phyloP scores from a whole-genome alignment of 2,797 vertebrate species.

The Pipistrellus kuhlii region DNA sequence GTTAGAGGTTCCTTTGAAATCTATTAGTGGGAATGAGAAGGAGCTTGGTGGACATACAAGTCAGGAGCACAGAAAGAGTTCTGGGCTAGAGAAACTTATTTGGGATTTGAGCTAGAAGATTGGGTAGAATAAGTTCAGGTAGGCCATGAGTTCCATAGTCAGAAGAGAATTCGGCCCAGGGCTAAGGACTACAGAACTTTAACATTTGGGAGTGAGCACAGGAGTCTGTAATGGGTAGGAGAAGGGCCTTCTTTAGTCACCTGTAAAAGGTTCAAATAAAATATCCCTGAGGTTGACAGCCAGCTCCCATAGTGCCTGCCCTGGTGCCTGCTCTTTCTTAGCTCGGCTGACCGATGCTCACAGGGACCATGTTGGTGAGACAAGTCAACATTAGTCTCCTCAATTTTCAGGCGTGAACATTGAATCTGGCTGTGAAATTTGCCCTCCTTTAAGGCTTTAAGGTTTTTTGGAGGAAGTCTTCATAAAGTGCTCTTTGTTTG shows the following conservation, averaged over 20 bases:
- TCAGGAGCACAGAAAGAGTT: not conserved
- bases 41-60: not conserved
- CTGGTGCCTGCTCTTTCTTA: not conserved
- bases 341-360: not conserved
- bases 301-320: not conserved
- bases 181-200: not conserved
- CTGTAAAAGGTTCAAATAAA: not conserved
- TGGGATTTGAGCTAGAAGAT: not conserved
- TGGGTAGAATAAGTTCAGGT: not conserved
- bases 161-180: not conserved
- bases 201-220: not conserved
- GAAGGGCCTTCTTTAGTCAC: not conserved
- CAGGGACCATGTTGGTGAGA: not conserved
- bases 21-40: not conserved
- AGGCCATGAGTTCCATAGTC: not conserved
- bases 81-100: not conserved
- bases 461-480: not conserved
- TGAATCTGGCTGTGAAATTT: not conserved
- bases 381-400: not conserved
- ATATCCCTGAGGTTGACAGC: not conserved
- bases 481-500: not conserved
- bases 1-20: not conserved
- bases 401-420: not conserved
- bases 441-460: not conserved
- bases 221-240: not conserved